Evolutionary conservation across 2,797 vertebrate species (phyloP).

Genomic region (Anniella stebbinsi): DNA sequence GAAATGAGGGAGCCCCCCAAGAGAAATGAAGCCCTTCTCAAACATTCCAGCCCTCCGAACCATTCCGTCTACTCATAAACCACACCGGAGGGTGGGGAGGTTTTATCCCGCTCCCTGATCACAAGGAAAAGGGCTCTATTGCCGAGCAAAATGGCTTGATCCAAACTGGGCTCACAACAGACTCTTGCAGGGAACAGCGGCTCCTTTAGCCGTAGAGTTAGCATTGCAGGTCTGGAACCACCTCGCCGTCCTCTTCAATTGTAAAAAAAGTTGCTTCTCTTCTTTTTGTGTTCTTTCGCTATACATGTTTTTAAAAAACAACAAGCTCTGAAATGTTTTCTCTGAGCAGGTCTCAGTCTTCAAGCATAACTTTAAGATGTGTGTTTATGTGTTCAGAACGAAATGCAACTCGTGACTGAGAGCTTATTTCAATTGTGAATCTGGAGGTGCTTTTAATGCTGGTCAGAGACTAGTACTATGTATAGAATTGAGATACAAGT

Average conservation of each 20-base stretch:
- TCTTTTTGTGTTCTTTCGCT: slow-evolving; percentile 63
- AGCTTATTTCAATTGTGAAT: background rate
- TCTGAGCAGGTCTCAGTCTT: slow-evolving; percentile 85
- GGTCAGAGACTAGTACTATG: slow-evolving; percentile 79
- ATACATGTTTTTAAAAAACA: slow-evolving; percentile 56
- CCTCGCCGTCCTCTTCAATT: slow-evolving; percentile 39
- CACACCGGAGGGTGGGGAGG: background rate
- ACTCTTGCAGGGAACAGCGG: slow-evolving; percentile 69
- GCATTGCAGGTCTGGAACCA: slow-evolving; percentile 54
- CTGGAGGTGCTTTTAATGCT: slow-evolving; percentile 76
- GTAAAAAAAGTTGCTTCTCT: slow-evolving; percentile 53
- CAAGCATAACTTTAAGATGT: slow-evolving; percentile 62
- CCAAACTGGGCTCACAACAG: slow-evolving; percentile 63
- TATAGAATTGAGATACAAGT: slow-evolving; percentile 62
- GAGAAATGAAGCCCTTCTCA: slow-evolving; percentile 89
- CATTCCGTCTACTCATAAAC: slow-evolving; percentile 79
- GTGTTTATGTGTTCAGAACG: background rate
- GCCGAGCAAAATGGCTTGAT: slow-evolving; percentile 63
- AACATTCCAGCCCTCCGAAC: slow-evolving; percentile 82
- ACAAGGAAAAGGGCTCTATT: slow-evolving; percentile 54
- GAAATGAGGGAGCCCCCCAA: slow-evolving; percentile 90
- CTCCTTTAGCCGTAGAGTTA: slow-evolving; percentile 48
- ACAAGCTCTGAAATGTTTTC: slow-evolving; percentile 62
- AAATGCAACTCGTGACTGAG: background rate
- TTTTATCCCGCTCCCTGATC: slow-evolving; percentile 67